Evolutionary conservation across 2,113 vertebrate species (phyloP).

Genomic region (Psophia crepitans): DNA sequence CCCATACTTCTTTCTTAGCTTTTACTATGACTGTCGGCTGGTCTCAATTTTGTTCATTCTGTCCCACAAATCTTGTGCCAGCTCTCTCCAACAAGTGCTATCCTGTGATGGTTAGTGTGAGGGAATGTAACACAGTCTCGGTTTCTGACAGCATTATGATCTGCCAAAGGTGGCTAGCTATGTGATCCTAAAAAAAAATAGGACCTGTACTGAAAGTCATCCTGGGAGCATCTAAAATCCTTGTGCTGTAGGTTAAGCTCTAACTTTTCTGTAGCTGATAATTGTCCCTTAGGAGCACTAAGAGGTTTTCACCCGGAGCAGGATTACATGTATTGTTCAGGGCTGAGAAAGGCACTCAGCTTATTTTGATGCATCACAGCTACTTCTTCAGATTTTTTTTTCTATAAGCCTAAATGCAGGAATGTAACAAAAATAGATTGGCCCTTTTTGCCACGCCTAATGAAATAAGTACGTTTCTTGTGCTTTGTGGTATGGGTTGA

Average conservation of each 20-base stretch:
- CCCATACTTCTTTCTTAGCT: not conserved
- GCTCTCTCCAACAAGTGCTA: not conserved
- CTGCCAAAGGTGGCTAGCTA: not conserved
- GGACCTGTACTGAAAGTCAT: not conserved
- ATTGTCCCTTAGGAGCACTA: not conserved
- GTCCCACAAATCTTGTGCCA: not conserved
- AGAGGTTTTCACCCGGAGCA: not conserved
- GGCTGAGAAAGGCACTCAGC: not conserved
- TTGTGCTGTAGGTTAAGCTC: not conserved
- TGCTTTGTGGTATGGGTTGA: not conserved
- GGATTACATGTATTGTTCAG: not conserved
- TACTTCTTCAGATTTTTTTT: not conserved
- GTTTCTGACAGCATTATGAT: not conserved
- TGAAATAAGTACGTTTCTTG: not conserved
- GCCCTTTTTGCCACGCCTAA: not conserved
- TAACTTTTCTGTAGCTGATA: not conserved
- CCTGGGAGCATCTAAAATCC: not conserved
- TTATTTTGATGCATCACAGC: not conserved
- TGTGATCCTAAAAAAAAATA: not conserved
- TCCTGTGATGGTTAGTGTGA: not conserved
- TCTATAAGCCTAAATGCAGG: not conserved
- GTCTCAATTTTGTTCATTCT: not conserved
- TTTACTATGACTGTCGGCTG: not conserved
- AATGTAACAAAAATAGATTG: not conserved
- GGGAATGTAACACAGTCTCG: fast-evolving